Evolutionary conservation across 2,113 vertebrate genomes (phyloP).

Genomic region (Eulemur rufifrons): DNA sequence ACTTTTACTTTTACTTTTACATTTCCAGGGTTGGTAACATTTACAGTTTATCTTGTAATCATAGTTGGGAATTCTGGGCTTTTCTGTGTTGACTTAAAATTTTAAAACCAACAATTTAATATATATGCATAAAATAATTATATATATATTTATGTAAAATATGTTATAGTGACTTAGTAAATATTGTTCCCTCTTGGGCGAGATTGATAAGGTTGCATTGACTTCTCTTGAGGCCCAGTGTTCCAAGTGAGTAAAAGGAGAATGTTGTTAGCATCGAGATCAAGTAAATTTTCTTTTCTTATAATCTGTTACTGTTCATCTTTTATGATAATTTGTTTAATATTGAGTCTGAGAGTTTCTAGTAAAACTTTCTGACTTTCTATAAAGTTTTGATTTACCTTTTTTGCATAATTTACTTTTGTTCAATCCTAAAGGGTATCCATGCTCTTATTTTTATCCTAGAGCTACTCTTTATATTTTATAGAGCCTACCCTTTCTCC

Average conservation of each 20-base stretch:
- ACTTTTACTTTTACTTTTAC: not conserved
- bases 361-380: not conserved
- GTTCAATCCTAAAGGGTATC: not conserved
- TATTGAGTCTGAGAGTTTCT: not conserved
- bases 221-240: not conserved
- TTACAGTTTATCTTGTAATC: not conserved
- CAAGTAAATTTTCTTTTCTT: conserved; percentile 10
- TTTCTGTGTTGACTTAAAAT: not conserved
- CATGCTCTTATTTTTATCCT: not conserved
- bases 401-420: not conserved
- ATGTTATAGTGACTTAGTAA: not conserved
- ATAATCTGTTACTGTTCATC: not conserved
- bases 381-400: not conserved
- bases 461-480: not conserved
- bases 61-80: not conserved
- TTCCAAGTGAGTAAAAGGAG: not conserved
- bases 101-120: not conserved
- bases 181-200: not conserved
- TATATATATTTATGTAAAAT: not conserved
- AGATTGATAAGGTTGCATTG: not conserved
- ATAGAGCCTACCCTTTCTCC: not conserved
- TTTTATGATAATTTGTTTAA: not conserved
- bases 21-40: not conserved
- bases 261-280: not conserved
- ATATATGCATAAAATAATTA: not conserved